These are phyloP conservation scores for Drosophila fulvimacula DNA, from an alignment of 2,888 invertebrate species.

Conservation along the genomic window DNA sequence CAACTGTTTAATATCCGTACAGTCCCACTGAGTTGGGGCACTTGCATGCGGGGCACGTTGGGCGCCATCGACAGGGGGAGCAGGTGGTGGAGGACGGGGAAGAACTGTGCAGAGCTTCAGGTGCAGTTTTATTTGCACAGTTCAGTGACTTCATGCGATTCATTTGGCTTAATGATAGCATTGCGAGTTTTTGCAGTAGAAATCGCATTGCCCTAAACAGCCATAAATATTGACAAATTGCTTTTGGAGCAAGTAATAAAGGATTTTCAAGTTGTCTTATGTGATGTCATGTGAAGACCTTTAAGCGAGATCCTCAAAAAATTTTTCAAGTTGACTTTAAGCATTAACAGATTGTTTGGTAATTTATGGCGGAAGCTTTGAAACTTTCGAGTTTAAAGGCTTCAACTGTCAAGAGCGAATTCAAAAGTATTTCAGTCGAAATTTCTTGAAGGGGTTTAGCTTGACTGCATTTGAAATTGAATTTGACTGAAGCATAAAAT, in stretches of 20 bases:
- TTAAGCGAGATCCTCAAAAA: not conserved
- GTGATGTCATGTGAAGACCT: not conserved
- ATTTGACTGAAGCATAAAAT: not conserved
- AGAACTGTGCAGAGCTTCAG: not conserved
- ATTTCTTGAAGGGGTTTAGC: not conserved
- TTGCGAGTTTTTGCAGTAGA: not conserved
- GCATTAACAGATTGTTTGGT: not conserved
- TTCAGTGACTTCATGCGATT: constrained; percentile 29
- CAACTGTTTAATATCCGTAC: constrained; percentile 52
- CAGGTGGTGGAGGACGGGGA: not conserved
- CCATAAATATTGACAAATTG: constrained; percentile 10
- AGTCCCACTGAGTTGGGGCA: constrained; percentile 10
- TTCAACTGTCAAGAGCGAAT: not conserved
- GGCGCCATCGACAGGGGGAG: not conserved
- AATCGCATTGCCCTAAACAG: constrained; percentile 40
- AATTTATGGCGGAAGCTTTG: not conserved
- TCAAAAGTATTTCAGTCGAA: not conserved
- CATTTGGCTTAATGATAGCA: constrained; percentile 25
- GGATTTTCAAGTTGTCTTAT: not conserved
- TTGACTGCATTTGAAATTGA: not conserved
- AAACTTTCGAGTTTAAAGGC: not conserved
- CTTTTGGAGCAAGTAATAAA: not conserved
- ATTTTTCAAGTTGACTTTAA: not conserved
- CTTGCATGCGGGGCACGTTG: constrained; percentile 10
- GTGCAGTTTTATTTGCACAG: constrained; percentile 34